Percentiles rank a stretch among this genome's conserved stretches.
Evolutionary conservation across 2,888 invertebrate species (phyloP).

Genomic region (Ophraella communa): DNA sequence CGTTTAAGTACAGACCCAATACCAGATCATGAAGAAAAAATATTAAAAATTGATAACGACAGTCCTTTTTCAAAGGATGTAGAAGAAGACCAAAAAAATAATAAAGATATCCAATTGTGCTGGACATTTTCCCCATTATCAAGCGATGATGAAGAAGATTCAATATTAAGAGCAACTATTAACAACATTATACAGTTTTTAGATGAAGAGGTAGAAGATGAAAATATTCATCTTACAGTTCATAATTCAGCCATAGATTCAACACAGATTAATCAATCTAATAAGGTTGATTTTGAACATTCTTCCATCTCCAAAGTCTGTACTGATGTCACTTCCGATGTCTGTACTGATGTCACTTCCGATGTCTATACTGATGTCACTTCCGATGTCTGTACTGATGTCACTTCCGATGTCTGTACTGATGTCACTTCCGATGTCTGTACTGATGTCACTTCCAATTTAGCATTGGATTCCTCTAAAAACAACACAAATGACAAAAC

Average conservation of each 20-base stretch:
- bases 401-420: no score
- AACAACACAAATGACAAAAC: constrained; percentile 53
- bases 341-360: no score
- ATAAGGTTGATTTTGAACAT: constrained; percentile 47
- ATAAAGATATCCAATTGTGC: no score
- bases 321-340: no score
- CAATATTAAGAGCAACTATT: constrained; percentile 34
- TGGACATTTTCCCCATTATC: no score
- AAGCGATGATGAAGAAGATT: constrained; percentile 50
- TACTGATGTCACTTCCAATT: no score
- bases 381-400: no score
- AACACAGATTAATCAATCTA: constrained; percentile 43
- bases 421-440: no score
- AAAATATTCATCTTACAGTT: constrained; percentile 41
- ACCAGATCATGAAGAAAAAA: constrained; percentile 52
- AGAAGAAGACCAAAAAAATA: constrained; percentile 55
- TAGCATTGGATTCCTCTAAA: constrained; percentile 61
- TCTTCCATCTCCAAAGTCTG: constrained; percentile 63
- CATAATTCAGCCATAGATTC: constrained; percentile 45
- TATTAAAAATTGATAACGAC: no score
- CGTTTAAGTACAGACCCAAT: constrained; percentile 26
- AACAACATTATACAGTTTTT: constrained; percentile 53
- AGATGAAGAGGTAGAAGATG: constrained; percentile 41
- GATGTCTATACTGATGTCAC: no score
- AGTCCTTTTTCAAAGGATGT: constrained; percentile 50